phyloP scores from a whole-genome alignment of 1,140 invertebrate genomes.

The Akabosia matsudoensis region DNA sequence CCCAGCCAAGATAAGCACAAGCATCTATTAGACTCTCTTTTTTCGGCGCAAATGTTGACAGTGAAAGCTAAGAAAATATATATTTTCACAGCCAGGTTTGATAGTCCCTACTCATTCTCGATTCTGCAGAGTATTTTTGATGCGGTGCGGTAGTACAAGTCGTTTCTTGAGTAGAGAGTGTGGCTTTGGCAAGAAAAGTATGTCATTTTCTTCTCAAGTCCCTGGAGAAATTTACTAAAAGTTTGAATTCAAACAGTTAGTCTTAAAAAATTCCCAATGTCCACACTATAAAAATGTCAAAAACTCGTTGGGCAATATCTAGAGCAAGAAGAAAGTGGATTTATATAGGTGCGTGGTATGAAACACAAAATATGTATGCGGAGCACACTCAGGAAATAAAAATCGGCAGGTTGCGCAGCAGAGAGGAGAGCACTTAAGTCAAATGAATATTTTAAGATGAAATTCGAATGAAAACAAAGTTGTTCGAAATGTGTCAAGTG shows the following conservation, averaged over 20 bases:
- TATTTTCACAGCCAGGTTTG: too few species aligned
- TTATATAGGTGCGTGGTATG: too few species aligned
- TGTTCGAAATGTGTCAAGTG: not conserved
- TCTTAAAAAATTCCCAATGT: constrained; percentile 44
- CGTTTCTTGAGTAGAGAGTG: too few species aligned
- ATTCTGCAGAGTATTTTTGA: too few species aligned
- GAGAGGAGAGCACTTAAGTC: not conserved
- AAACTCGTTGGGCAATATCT: constrained; percentile 30
- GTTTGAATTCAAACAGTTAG: constrained; percentile 26
- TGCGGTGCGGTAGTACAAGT: too few species aligned
- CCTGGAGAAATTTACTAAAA: constrained; percentile 39
- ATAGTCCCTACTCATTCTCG: too few species aligned
- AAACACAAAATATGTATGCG: not conserved
- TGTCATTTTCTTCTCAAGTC: constrained; percentile 19
- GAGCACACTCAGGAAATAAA: constrained; percentile 9
- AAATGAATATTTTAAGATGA: constrained; percentile 5
- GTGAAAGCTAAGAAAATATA: too few species aligned
- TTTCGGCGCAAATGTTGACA: too few species aligned
- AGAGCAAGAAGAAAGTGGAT: not conserved
- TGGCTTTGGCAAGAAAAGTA: too few species aligned
- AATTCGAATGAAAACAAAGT: not conserved
- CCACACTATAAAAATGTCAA: constrained; percentile 45
- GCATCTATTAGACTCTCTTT: too few species aligned
- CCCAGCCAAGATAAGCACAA: too few species aligned
- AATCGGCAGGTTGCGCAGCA: constrained; percentile 5